phyloP scores from a whole-genome alignment of 2,888 invertebrate genomes.

The Desoria tigrina region DNA sequence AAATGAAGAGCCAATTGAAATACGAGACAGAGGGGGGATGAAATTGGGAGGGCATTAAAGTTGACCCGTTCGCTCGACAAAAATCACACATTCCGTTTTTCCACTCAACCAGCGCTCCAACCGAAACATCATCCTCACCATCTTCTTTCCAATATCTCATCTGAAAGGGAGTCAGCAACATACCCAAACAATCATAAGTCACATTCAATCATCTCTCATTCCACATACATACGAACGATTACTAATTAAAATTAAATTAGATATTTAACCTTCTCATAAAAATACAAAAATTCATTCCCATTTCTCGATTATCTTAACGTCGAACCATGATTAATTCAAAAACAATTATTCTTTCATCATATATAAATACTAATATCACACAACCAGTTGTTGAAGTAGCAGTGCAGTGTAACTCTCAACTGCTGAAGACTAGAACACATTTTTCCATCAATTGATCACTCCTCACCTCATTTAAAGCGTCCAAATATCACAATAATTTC shows the following conservation, averaged over 20 bases:
- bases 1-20: no score
- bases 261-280: background rate
- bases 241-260: background rate
- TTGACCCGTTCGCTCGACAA: constrained; percentile 40
- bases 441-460: background rate
- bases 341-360: background rate
- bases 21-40: no score
- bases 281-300: background rate
- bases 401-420: background rate
- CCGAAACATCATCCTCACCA: constrained; percentile 32
- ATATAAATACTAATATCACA: constrained; percentile 9
- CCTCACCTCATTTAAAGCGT: constrained; percentile 4
- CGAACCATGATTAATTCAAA: no score
- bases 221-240: background rate
- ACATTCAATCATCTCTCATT: constrained; percentile 14
- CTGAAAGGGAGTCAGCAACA: constrained; percentile 50
- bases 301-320: no score
- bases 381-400: background rate
- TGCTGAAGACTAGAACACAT: background rate
- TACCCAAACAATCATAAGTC: constrained; percentile 50
- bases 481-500: constrained; percentile 13
- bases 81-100: constrained; percentile 44
- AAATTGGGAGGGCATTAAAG: constrained; percentile 22
- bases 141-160: constrained; percentile 48
- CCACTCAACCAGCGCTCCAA: constrained; percentile 45